Conservation (phyloP, 1,140 invertebrate species). For the Eueides isabella region DNA sequence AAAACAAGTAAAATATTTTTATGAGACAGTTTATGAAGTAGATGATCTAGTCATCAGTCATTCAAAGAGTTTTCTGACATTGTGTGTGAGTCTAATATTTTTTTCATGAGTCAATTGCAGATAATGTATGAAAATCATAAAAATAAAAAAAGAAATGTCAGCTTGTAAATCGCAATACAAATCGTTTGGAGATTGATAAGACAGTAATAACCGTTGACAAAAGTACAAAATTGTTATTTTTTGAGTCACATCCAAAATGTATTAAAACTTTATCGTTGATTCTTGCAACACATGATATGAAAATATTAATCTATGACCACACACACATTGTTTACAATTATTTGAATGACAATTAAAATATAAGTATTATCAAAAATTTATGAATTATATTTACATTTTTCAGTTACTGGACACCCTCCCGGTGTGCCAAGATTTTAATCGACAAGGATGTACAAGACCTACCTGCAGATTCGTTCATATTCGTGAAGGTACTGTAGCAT, state of each 20-base stretch:
- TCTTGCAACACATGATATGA: background rate
- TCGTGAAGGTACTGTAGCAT: constrained; percentile 88
- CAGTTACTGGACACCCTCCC: constrained; percentile 99
- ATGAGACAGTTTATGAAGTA: constrained; percentile 67
- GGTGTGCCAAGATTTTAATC: constrained; percentile 99
- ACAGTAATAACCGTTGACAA: background rate
- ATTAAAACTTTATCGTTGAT: constrained; percentile 31
- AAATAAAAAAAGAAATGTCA: background rate
- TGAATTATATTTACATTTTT: constrained; percentile 82
- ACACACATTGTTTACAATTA: constrained; percentile 3
- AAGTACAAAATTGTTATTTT: background rate
- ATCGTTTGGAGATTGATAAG: background rate
- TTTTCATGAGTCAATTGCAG: background rate
- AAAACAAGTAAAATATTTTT: constrained; percentile 16
- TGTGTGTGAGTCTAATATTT: constrained; percentile 9
- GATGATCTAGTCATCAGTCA: constrained; percentile 51
- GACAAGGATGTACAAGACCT: constrained; percentile 95
- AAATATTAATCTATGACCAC: background rate
- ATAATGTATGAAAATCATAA: background rate
- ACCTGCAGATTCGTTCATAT: constrained; percentile 98
- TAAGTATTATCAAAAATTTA: constrained; percentile 50
- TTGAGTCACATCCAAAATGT: constrained; percentile 26
- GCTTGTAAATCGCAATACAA: background rate
- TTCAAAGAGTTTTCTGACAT: constrained; percentile 48
- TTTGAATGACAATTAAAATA: constrained; percentile 40